Evolutionary conservation across 2,888 invertebrate species (phyloP), one percentile per base, ranked within the genome.

Genomic region (Tenthredo livida): DNA sequence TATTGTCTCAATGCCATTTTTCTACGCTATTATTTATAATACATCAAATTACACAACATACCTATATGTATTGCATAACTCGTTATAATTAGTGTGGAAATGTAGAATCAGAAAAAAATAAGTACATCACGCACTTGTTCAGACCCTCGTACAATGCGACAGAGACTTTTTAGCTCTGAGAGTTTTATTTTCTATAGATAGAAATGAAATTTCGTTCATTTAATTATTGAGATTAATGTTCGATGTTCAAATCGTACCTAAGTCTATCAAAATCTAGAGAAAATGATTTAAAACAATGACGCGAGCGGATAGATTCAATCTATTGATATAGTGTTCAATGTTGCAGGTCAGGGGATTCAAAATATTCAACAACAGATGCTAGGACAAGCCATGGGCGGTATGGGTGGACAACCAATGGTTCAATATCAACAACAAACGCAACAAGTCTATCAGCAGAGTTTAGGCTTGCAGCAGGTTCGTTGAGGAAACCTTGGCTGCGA

Each of bases 371-470:
- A 95, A 91, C 96, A 96, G 90, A 95, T 96, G 92, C 94, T 96
- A 94, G 96, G 95, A 89, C 96, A 96, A 89, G 94, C 95, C 47
- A 95, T 96, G 94, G 94, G 94, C 33, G 94, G 94, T 78, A 95
- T 96, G 93, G 95, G 95, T 70, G 95, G 96, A 89, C 95, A 96
- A 89, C 95, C 95, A n/a, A 96, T 96, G 95, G 96, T 96, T 92
- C 96, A 96, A 84, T 96, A 96, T 91, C 96, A 96, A 90, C 96
- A 96, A 92, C 95, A 95, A 86, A 93, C 93, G 21, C 96, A 96
- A 89, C 94, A 95, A 90, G 96, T 96, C 50, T 96, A 96, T 90
- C 96, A 96, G 90, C 96, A 96, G 85, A 95, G 95, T 88, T 95
- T 96, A 94, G 94, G 94, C 21, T 95, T 96, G 93, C 96, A 96